Base-by-base conservation (phyloP, 2,888 invertebrate genomes). In the Ligdia adustata region DNA sequence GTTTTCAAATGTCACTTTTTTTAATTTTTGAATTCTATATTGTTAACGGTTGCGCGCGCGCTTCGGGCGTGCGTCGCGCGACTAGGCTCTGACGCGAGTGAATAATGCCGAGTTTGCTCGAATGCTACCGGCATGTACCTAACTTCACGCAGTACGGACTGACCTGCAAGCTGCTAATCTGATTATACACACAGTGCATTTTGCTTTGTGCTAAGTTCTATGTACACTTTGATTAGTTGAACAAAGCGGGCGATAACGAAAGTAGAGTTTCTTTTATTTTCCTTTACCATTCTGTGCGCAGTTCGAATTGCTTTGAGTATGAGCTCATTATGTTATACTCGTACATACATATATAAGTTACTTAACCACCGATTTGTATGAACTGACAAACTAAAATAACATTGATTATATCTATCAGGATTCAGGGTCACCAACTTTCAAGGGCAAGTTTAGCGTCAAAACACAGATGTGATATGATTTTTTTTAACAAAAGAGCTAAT, bases 151-250 rank as follows among this genome's bases (percentile, higher is more conserved):
- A 60, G 69, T 54, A 77, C 74, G 59, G 64, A 73, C 66, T 79
- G 79, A 81, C 82, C 79, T 80, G 82, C 73, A 73, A 73, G 69
- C 62, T 57, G 73, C 75, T 86, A 86, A 88, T 88, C 84, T 79
- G 82, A 85, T 84, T 85, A 84, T 62, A 65, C 60, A 68, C 60
- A 69, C 62, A 69, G 64, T 72, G 70, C 72, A 65, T 72, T 75
- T 62, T 72, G 72, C 77, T 72, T 71, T 62, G 66, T 64, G 51
- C 42, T 52, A 50, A 52, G 55, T 53, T 51, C 47, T 60, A 55
- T 60, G 57, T 55, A 57, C 46, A 55, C 55, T 57, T 50, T 52
- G 59, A 60, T 60, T 60, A 57, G 60, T 47, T 33, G 46, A 46
- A 52, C 57, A 57, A 60, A 60, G 57, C 52, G 42, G 51, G 55